A percentile compares a stretch with the other conserved stretches of the same genome.
Conservation (phyloP, 2,797 vertebrate genomes). For the Setipinna tenuifilis region DNA sequence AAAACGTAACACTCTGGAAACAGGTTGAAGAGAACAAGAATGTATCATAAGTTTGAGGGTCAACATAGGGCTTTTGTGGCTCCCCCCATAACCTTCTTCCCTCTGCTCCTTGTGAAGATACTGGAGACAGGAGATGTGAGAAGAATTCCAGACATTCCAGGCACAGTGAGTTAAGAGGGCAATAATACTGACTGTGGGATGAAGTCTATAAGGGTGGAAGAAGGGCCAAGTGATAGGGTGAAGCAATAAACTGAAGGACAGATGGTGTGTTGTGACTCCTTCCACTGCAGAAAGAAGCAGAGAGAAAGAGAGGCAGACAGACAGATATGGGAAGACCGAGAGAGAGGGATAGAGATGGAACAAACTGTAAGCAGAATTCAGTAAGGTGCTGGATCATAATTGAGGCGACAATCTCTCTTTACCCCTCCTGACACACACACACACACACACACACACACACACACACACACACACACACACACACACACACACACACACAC, state of each 20-base stretch:
- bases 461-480: neutral
- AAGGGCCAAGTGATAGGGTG: neutral
- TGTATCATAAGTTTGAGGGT: neutral
- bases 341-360: slow-evolving; percentile 22
- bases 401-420: slow-evolving; percentile 2
- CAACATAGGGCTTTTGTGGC: neutral
- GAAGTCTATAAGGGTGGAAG: neutral
- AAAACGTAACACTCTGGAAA: neutral
- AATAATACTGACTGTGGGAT: neutral
- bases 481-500: neutral
- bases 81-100: neutral
- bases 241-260: slow-evolving; percentile 1
- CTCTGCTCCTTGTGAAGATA: neutral
- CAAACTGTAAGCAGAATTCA: neutral
- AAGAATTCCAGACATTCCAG: neutral
- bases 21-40: neutral
- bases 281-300: slow-evolving; percentile 2
- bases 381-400: neutral
- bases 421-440: neutral
- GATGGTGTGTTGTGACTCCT: neutral
- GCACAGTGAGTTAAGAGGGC: neutral
- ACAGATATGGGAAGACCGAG: slow-evolving; percentile 13
- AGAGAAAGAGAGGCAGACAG: neutral
- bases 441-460: neutral
- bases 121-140: neutral